phyloP scores from a whole-genome alignment of 2,797 vertebrate genomes.

The Myiotriccus ornatus region DNA sequence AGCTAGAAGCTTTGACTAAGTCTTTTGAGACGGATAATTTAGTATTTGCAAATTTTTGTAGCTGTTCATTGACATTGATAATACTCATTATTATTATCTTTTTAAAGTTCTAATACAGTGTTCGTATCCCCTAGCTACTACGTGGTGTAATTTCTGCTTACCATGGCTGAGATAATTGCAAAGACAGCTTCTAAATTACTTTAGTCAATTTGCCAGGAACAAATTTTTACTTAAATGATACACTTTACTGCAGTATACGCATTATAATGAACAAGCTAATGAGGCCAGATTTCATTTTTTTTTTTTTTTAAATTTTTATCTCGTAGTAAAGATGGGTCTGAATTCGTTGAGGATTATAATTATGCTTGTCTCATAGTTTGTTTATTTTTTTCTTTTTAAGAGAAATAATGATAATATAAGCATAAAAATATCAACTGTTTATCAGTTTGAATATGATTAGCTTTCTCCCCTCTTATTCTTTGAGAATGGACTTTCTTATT shows the following conservation, averaged over 20 bases:
- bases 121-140: not conserved
- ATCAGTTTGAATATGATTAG: not conserved
- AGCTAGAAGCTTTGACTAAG: not conserved
- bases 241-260: not conserved
- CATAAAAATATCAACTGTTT: not conserved
- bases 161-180: not conserved
- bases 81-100: not conserved
- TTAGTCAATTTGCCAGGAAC: not conserved
- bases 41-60: not conserved
- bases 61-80: not conserved
- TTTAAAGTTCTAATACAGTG: not conserved
- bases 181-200: conserved; percentile 17
- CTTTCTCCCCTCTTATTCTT: not conserved
- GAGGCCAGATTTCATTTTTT: not conserved
- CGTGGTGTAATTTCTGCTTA: not conserved
- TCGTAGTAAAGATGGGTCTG: not conserved
- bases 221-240: conserved; percentile 15
- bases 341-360: conserved; percentile 2
- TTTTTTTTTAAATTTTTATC: not conserved
- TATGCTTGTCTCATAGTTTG: not conserved
- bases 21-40: not conserved
- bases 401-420: not conserved
- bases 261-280: not conserved
- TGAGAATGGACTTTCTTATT: not conserved
- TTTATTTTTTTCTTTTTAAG: not conserved